Evolutionary conservation across 2,888 invertebrate genomes (phyloP), one percentile per base, ranked within the genome.

Genomic region (Ametastegia equiseti): DNA sequence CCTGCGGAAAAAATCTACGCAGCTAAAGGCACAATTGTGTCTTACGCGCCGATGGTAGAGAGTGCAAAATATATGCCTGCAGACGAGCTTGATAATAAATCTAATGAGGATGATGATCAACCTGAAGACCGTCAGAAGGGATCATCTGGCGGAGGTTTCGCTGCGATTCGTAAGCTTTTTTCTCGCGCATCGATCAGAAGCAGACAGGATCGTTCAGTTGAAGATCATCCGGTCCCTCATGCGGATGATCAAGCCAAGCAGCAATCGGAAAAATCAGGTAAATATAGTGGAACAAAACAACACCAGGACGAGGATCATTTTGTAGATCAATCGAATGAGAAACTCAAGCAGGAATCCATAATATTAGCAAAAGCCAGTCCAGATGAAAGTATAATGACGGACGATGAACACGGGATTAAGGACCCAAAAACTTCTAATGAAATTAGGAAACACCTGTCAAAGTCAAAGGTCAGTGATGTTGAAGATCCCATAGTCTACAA

Each of bases 141-240:
- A 36, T 75, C 75, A 36, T 33, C 75, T 19, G 50, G 54, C 11
- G 54, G 36, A 75, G 36, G 54, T 36, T 75, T 75, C 45, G 30
- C 75, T 13, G 23, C 50, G 13, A 54, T 75, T n/a, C 75, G 75
- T 33, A 75, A 75, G 11, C 75, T 75, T 19, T 75, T 75, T 19
- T 54, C 75, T 45, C 19, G 36, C 4, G 75, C 54, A 33, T 75
- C 75, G 19, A 15, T 54, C 11, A 54, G 23, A 23, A 54, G 23
- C 36, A 75, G 15, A 75, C 30, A 75, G 19, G 54, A 54, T 54
- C 36, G 33, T 36, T 7, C 50, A 19, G 27, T 15, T 2, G 45
- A 13, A 11, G 69, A 45, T 45, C 33, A 75, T 75, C 73, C 23
- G 27, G 71, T 47, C 30, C 30, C 5, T 27, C 27, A 67, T 9